Base-by-base conservation (phyloP, 2,888 invertebrate species). In the Agrochola lota region DNA sequence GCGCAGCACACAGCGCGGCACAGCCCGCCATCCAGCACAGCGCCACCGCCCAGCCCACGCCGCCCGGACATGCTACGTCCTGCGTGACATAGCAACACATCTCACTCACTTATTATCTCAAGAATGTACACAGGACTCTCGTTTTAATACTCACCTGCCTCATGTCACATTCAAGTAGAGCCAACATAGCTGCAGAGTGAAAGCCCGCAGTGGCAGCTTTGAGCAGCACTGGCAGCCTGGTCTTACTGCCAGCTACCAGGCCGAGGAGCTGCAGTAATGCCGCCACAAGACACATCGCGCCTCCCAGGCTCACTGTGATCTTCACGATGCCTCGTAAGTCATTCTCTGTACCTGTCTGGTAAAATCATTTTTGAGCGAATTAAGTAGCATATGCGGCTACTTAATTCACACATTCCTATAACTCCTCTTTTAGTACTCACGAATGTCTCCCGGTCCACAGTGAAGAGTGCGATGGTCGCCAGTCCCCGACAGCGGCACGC, bases 1-100 rank as follows among this genome's bases (percentile, higher is more conserved):
- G 97, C 91, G 97, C 98, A 64, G 98, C 98, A 81, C 98, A 97
- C 83, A 98, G 97, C 46, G 98, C 97, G 17, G 98, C 98, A 92
- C 98, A 97, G 0, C 97, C 97, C n/a, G 97, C 95, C 95, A 91
- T 98, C 97, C 90, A 98, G 94, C 94, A 98, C 91, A 98, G 97
- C 9, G 97, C 96, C 97, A 98, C 98, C 70, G 98, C 97, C 90
- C 98, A 98, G 62, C 98, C 97, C 75, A 17, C 95, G 17, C 98
- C 97, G 2, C 97, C 96, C 0, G 93, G 93, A 49, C 95, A 95
- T 1, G 95, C 96, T 75, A 93, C 93, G 78, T 94, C 94, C 94
- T 95, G 81, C 0, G 5, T 20, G 5, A 11, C 20, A 35, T 20
- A 26, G 5, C 12, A 26, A 11, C n/a, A 43, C 5, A 52, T 12